Evolutionary conservation across 2,113 vertebrate species (phyloP).

Genomic region (Prionailurus viverrinus): DNA sequence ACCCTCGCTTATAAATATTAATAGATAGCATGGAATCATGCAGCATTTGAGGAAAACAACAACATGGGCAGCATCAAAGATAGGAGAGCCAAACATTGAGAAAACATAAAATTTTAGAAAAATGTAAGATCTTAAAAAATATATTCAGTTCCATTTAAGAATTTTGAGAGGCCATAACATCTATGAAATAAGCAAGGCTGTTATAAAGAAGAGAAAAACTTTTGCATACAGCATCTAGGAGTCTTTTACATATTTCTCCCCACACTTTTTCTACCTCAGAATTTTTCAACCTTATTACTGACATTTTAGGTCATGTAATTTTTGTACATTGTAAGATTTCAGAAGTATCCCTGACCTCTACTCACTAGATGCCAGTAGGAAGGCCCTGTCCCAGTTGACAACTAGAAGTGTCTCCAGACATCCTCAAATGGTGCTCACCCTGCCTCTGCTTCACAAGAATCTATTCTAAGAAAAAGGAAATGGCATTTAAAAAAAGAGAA

Average conservation of each 20-base stretch:
- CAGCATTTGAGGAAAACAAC: neutral
- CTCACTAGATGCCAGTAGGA: neutral
- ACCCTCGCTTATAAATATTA: neutral
- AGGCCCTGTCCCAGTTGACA: neutral
- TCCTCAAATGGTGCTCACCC: neutral
- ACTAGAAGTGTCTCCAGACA: neutral
- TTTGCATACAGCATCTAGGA: neutral
- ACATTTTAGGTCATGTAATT: conserved; percentile 5
- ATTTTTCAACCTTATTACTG: neutral
- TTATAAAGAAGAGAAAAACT: neutral
- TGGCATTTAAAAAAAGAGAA: neutral
- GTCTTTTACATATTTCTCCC: neutral
- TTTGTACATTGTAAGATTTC: neutral
- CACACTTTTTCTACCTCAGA: neutral
- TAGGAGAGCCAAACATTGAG: neutral
- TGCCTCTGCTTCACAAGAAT: neutral
- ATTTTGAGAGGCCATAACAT: neutral
- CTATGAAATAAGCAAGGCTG: conserved; percentile 8
- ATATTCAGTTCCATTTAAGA: neutral
- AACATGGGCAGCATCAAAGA: neutral
- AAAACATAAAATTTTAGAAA: neutral
- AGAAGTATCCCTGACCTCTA: neutral
- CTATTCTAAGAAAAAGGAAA: neutral
- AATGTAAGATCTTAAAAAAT: neutral
- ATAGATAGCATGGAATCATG: neutral